Percentiles rank a stretch among this genome's conserved stretches.
Conservation (phyloP, 2,888 invertebrate species). For the Rhogogaster chlorosoma region DNA sequence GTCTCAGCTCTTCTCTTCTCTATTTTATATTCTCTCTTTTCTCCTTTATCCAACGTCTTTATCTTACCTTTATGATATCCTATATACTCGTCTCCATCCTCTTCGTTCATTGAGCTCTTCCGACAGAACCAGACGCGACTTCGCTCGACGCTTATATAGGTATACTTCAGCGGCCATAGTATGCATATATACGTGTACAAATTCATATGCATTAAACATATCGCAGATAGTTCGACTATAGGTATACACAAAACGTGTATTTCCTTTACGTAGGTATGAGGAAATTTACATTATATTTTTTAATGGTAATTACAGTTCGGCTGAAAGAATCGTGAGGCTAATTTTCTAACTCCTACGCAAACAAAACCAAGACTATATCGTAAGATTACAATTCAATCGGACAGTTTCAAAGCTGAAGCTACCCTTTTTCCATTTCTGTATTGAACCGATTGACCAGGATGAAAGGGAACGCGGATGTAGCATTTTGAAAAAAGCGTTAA, state of each 20-base stretch:
- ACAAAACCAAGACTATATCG: background rate
- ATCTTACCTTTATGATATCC: background rate
- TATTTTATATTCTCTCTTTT: background rate
- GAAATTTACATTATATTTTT: constrained; percentile 54
- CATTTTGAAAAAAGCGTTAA: too few relatives aligned
- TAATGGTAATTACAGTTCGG: constrained; percentile 54
- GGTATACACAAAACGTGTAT: background rate
- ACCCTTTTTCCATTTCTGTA: too few relatives aligned
- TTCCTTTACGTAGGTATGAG: constrained; percentile 17
- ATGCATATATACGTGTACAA: background rate
- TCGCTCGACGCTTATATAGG: constrained; percentile 18
- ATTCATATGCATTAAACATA: constrained; percentile 49
- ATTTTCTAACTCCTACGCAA: constrained; percentile 48
- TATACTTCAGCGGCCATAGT: background rate
- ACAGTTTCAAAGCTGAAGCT: background rate
- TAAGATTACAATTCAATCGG: background rate
- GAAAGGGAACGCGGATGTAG: too few relatives aligned
- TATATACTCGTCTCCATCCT: background rate
- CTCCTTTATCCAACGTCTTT: background rate
- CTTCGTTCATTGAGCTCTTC: constrained; percentile 49
- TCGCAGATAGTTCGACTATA: constrained; percentile 21
- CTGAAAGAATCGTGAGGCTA: constrained; percentile 45
- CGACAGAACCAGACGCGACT: constrained; percentile 26
- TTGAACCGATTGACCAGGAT: too few relatives aligned
- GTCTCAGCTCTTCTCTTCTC: background rate